Conservation (phyloP, 2,888 invertebrate species). For the Pheosia tremula region DNA sequence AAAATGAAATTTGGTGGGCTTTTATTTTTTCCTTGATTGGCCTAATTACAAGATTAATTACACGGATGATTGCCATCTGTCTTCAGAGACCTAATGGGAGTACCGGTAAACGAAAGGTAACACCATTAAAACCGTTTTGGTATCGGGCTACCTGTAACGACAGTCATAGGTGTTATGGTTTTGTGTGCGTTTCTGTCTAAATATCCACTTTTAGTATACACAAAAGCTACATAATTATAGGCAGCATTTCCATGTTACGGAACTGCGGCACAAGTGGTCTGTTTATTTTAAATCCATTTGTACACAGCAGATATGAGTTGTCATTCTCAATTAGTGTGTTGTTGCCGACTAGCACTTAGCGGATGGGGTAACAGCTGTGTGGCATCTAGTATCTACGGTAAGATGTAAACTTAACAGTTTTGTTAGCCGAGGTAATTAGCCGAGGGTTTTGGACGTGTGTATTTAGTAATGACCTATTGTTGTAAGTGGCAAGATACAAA, state of each 20-base stretch:
- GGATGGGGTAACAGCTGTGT: constrained; percentile 25
- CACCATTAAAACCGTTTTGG: no score
- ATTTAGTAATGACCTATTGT: constrained; percentile 9
- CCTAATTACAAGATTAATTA: no score
- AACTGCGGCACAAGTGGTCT: not conserved
- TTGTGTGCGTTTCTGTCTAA: no score
- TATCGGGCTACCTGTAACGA: no score
- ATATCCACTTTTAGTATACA: no score
- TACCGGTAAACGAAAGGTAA: no score
- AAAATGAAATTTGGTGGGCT: no score
- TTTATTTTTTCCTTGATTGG: no score
- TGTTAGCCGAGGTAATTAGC: constrained; percentile 30
- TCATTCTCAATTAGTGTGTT: constrained; percentile 16
- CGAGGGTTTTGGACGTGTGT: constrained; percentile 18
- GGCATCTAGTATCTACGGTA: constrained; percentile 22
- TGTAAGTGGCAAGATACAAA: not conserved
- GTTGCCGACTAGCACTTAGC: constrained; percentile 31
- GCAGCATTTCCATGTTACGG: not conserved
- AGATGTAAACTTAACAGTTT: constrained; percentile 12
- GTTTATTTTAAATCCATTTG: constrained; percentile 6
- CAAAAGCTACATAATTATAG: no score
- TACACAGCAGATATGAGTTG: constrained; percentile 3
- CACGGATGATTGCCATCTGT: no score
- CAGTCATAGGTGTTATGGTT: no score
- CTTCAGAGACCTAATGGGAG: no score